phyloP scores from a whole-genome alignment of 2,113 vertebrate genomes.

The Diphyllodes magnificus region DNA sequence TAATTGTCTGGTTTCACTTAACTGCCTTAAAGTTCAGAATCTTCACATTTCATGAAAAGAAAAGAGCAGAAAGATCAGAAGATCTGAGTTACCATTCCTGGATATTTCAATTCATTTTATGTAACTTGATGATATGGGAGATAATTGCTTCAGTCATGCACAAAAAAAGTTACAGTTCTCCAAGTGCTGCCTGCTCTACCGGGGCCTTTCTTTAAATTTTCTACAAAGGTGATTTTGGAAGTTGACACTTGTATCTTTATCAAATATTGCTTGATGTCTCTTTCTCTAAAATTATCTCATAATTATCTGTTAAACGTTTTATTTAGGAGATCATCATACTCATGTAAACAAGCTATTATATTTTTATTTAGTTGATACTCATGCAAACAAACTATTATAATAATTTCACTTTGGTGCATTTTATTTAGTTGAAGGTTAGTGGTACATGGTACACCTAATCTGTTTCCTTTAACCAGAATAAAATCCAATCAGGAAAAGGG shows the following conservation, averaged over 20 bases:
- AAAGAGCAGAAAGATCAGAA: not conserved
- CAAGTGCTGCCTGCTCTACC: not conserved
- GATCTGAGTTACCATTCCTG: not conserved
- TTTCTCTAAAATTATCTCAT: not conserved
- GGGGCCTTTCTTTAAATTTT: not conserved
- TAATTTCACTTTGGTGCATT: not conserved
- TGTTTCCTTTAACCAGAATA: not conserved
- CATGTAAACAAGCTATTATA: not conserved
- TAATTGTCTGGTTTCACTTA: constrained; percentile 35
- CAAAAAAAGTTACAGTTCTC: not conserved
- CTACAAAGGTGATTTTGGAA: not conserved
- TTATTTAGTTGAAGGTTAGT: not conserved
- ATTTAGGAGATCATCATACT: not conserved
- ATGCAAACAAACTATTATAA: not conserved
- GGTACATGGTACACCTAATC: not conserved
- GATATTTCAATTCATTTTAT: not conserved
- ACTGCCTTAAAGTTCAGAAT: not conserved
- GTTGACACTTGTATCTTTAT: not conserved
- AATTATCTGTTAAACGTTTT: not conserved
- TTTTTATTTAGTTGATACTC: not conserved
- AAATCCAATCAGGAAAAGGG: not conserved
- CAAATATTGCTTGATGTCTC: not conserved
- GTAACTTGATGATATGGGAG: not conserved
- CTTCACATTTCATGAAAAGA: not conserved
- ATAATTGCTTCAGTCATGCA: not conserved